Evolutionary conservation across 2,113 vertebrate genomes (phyloP).

Genomic region (Colius striatus): DNA sequence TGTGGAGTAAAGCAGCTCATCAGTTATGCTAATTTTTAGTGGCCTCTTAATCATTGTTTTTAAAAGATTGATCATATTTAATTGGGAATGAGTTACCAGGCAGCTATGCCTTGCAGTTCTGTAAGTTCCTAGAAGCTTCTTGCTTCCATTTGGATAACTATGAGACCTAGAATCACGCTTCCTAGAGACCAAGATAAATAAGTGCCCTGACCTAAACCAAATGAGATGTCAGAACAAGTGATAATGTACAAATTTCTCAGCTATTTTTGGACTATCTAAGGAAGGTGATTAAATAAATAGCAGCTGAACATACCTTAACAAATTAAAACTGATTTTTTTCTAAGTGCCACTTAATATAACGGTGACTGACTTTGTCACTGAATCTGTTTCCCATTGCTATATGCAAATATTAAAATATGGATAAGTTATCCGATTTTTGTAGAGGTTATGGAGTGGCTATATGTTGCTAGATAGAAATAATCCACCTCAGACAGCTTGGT

Average conservation of each 20-base stretch:
- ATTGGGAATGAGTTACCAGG: neutral
- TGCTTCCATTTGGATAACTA: neutral
- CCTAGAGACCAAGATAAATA: conserved; percentile 5
- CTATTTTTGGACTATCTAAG: neutral
- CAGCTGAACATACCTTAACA: neutral
- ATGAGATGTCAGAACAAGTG: neutral
- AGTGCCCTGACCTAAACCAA: neutral
- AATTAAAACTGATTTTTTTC: neutral
- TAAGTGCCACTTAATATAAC: neutral
- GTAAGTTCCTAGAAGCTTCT: neutral
- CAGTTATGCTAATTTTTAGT: neutral
- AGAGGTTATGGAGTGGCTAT: neutral
- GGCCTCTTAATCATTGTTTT: neutral
- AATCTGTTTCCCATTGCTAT: neutral
- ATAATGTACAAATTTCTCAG: neutral
- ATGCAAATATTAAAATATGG: neutral
- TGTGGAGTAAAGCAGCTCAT: neutral
- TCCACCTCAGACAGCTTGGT: neutral
- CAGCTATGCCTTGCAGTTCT: neutral
- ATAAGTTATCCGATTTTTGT: neutral
- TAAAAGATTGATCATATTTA: neutral
- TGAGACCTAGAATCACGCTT: neutral
- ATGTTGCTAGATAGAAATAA: neutral
- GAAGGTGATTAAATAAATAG: neutral
- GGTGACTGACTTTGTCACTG: neutral